Conservation (phyloP, 2,888 invertebrate species). For the Trissolcus japonicus region DNA sequence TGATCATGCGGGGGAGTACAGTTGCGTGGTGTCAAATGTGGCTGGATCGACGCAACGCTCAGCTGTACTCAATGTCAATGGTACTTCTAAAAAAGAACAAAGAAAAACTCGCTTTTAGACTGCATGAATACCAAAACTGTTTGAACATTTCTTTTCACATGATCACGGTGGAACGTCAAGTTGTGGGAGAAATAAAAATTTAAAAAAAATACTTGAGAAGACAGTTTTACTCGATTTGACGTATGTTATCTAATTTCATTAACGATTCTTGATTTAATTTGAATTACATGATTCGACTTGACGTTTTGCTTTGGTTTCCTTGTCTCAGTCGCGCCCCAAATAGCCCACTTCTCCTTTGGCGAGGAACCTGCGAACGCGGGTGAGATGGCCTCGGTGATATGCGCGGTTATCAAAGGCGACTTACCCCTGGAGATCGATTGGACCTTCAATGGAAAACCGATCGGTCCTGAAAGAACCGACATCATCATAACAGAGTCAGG, state of each 20-base stretch:
- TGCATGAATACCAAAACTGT: background rate
- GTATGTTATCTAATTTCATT: too few relatives aligned
- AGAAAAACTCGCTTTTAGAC: background rate
- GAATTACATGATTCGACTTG: background rate
- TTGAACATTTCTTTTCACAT: background rate
- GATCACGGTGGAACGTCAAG: background rate
- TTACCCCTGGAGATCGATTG: conserved; percentile 84
- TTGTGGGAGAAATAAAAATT: too few relatives aligned
- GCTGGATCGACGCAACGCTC: conserved; percentile 14
- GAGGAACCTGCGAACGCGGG: conserved; percentile 83
- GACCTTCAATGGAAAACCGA: conserved; percentile 76
- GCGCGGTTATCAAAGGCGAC: conserved; percentile 86
- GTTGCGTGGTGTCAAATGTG: conserved; percentile 17
- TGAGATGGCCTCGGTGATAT: conserved; percentile 84
- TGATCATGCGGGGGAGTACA: conserved; percentile 20
- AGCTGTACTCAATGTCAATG: conserved; percentile 57
- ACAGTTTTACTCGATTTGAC: background rate
- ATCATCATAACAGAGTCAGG: conserved; percentile 33
- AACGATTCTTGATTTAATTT: too few relatives aligned
- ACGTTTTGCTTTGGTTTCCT: background rate
- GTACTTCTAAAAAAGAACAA: conserved; percentile 7
- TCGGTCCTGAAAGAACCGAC: conserved; percentile 1
- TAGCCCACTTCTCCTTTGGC: conserved; percentile 14
- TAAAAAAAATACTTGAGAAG: too few relatives aligned
- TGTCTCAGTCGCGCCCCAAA: conserved; percentile 16